Conservation (phyloP, 2,888 invertebrate genomes). For the Apantesis nais region DNA sequence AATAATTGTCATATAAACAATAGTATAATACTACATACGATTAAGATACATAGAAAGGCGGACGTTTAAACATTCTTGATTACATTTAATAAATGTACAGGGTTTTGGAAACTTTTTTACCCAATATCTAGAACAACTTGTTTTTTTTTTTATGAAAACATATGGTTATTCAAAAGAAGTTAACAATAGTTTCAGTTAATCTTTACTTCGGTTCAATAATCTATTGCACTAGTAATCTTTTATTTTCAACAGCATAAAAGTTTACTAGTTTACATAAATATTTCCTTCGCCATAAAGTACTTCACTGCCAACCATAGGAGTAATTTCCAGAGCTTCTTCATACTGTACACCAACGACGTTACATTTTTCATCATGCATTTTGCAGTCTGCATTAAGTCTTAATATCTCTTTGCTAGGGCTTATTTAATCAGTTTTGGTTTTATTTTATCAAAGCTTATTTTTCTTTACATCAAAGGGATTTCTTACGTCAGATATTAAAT, state of each 20-base stretch:
- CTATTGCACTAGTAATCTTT: background rate
- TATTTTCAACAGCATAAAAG: background rate
- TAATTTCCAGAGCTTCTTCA: constrained; percentile 37
- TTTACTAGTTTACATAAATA: constrained; percentile 26
- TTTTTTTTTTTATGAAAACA: background rate
- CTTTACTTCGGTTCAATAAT: background rate
- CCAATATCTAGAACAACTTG: background rate
- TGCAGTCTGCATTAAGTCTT: constrained; percentile 37
- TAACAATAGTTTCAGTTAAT: background rate
- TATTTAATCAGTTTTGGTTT: constrained; percentile 26
- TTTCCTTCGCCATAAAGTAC: constrained; percentile 33
- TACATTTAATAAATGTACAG: too few relatives aligned
- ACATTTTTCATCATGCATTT: constrained; percentile 44
- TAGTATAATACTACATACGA: too few relatives aligned
- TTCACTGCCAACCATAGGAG: constrained; percentile 21
- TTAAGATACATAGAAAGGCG: too few relatives aligned
- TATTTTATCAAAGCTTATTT: constrained; percentile 15
- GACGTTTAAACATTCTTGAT: too few relatives aligned
- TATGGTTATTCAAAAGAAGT: background rate
- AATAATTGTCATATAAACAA: too few relatives aligned
- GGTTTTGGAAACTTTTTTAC: too few relatives aligned
- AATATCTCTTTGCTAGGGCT: constrained; percentile 25
- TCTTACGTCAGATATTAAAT: constrained; percentile 16
- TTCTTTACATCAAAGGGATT: constrained; percentile 19
- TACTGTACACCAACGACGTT: constrained; percentile 30